A percentile compares a stretch with the other conserved stretches of the same genome.
phyloP scores from a whole-genome alignment of 2,113 vertebrate genomes.

The Entomyzon cyanotis region DNA sequence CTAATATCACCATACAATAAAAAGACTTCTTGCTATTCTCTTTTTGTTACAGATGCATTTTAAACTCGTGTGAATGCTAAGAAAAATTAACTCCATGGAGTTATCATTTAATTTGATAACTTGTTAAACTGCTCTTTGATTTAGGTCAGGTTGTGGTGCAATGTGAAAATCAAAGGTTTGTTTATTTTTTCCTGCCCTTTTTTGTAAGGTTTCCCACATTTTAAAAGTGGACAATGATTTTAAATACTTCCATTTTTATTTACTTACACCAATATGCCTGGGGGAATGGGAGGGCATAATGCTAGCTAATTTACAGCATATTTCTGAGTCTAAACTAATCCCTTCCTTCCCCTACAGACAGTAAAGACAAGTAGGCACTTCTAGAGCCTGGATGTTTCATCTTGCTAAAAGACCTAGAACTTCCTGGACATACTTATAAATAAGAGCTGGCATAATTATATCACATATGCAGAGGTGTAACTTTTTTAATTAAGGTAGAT shows the following conservation, averaged over 20 bases:
- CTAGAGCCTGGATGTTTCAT: neutral
- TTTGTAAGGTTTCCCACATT: neutral
- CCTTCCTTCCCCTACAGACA: neutral
- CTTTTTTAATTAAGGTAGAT: neutral
- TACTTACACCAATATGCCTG: neutral
- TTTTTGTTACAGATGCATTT: neutral
- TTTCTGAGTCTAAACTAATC: neutral
- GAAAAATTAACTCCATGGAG: neutral
- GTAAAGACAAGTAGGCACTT: neutral
- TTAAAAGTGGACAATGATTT: neutral
- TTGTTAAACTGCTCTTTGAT: neutral
- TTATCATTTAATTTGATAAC: neutral
- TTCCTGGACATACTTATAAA: neutral
- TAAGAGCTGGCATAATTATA: neutral
- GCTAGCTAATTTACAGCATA: neutral
- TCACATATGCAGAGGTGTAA: neutral
- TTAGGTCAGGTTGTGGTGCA: neutral
- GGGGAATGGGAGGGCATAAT: accelerated
- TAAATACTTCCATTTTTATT: neutral
- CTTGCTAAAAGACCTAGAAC: neutral
- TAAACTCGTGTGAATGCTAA: neutral
- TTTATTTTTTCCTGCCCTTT: neutral
- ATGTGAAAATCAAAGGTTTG: neutral
- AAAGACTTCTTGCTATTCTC: neutral
- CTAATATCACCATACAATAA: neutral